Evolutionary conservation across 2,113 vertebrate genomes (phyloP).

Genomic region (Marcusenius ussheri): DNA sequence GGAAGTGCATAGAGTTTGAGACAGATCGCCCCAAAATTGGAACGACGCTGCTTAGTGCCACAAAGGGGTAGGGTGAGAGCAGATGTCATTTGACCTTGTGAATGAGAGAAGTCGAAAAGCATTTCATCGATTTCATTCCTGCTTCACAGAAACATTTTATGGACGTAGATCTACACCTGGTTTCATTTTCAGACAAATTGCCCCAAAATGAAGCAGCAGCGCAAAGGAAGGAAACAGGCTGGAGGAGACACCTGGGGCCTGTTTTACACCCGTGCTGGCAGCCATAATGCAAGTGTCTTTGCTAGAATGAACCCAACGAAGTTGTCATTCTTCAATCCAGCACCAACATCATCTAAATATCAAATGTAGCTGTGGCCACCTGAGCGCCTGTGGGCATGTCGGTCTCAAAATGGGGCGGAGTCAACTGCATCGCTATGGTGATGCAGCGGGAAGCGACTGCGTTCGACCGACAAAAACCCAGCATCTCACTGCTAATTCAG

Average conservation of each 20-base stretch:
- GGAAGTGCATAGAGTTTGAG: neutral
- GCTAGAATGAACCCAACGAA: too few species aligned
- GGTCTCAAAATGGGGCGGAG: too few species aligned
- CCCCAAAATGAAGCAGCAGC: neutral
- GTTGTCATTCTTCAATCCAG: neutral
- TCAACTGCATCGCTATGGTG: too few species aligned
- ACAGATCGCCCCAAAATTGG: neutral
- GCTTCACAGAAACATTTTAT: neutral
- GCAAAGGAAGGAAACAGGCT: neutral
- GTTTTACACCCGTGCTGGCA: neutral
- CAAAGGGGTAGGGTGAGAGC: neutral
- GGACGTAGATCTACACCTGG: neutral
- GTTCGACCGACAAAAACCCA: too few species aligned
- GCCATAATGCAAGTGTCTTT: neutral
- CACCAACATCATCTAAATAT: too few species aligned
- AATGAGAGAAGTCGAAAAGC: neutral
- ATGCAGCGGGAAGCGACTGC: too few species aligned
- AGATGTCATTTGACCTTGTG: neutral
- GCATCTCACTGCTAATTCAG: too few species aligned
- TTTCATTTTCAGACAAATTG: neutral
- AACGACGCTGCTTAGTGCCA: neutral
- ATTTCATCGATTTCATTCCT: neutral
- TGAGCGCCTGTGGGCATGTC: too few species aligned
- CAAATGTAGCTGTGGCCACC: too few species aligned
- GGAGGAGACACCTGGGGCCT: neutral